phyloP scores from a whole-genome alignment of 2,888 invertebrate species.

The Polyploca ridens region DNA sequence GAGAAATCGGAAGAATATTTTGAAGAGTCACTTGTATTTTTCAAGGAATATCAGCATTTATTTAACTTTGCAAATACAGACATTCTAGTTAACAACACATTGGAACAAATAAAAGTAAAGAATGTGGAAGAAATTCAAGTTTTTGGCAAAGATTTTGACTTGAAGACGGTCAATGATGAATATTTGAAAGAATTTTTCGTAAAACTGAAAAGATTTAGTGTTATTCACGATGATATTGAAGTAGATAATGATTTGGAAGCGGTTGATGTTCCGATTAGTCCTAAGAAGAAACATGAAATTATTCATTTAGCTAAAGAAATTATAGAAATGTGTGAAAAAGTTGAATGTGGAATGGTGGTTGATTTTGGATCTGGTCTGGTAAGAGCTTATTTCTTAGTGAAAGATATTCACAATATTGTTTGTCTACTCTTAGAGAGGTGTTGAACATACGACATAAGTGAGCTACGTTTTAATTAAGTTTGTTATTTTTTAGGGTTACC shows the following conservation, averaged over 20 bases:
- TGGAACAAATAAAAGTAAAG: constrained; percentile 81
- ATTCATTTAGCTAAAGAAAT: constrained; percentile 84
- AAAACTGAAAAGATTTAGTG: constrained; percentile 47
- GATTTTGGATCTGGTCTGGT: constrained; percentile 92
- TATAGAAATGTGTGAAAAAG: constrained; percentile 71
- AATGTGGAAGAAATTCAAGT: constrained; percentile 42
- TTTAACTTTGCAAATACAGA: constrained; percentile 87
- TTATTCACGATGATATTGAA: constrained; percentile 39
- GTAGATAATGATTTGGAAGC: constrained; percentile 43
- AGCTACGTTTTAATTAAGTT: not conserved
- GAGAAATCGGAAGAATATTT: constrained; percentile 78
- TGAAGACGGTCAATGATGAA: constrained; percentile 30
- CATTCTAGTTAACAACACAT: constrained; percentile 80
- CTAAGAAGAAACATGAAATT: constrained; percentile 90
- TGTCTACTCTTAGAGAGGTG: too few relatives aligned
- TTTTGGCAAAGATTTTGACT: constrained; percentile 42
- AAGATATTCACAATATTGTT: too few relatives aligned
- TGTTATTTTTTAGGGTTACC: constrained; percentile 85
- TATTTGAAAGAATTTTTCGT: constrained; percentile 52
- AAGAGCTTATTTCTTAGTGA: constrained; percentile 45
- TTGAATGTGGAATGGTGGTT: constrained; percentile 81
- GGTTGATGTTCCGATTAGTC: constrained; percentile 67
- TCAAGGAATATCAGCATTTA: constrained; percentile 85
- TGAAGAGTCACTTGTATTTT: constrained; percentile 79
- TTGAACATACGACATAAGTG: not conserved